Evolutionary conservation across 2,888 invertebrate genomes (phyloP), one percentile per base, ranked within the genome.

Genomic region (Biston stratarius): DNA sequence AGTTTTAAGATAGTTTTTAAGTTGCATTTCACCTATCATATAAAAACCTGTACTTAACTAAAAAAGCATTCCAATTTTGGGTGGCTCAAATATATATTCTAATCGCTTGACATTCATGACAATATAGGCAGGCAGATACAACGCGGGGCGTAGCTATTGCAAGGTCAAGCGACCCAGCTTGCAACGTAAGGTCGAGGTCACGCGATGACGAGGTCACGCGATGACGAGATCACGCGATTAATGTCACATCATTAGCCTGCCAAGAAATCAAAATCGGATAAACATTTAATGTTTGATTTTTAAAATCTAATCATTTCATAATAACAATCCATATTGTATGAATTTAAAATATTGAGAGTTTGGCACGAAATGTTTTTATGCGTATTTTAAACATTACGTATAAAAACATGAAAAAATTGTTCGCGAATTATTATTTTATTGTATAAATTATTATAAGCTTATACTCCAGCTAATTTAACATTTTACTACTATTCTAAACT

Each of bases 331-430:
- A 53, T 47, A 66, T 55, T 61, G 61, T 64, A 61, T 52, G 56
- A 59, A 47, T 56, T 64, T 59, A 10, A 36, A 55, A 3, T 44
- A 24, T 38, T 42, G 61, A 33, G 57, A 53, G 52, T 62, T 72
- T 74, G 70, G 57, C 65, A 62, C 59, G 8, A 53, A 73, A 70
- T 76, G 81, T 85, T 91, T 88, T 86, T 87, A 87, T 86, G 80
- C 81, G 87, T 92, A 90, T 81, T 76, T 63, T 44, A 36, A 55
- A 68, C 61, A 71, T 83, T 86, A 91, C 85, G 81, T 82, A 80
- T 87, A 85, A 78, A 80, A 86, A 90, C 83, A 76, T 77, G 62
- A 66, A 63, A 51, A 40, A 62, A 62, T 55, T 52, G 47, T 61
- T 49, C 7, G 10, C 40, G 12, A 38, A 15, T 2, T 55, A 12